Evolutionary conservation across 2,888 invertebrate genomes (phyloP).

Genomic region (Liopterus haemorrhoidalis): DNA sequence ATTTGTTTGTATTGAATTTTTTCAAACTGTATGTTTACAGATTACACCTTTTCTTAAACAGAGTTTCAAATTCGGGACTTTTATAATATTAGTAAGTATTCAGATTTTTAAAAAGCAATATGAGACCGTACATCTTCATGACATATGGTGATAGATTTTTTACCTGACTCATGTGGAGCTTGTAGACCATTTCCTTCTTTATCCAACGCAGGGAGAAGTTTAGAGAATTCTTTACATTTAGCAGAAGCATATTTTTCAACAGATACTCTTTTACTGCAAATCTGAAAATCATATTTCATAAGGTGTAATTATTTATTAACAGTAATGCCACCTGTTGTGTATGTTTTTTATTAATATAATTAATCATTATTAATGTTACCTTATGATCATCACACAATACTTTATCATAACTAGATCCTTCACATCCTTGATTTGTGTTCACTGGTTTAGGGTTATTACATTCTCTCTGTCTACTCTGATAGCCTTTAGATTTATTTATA

Average conservation of each 20-base stretch:
- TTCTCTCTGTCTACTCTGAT: conserved; percentile 50
- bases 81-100: conserved; percentile 4
- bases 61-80: not conserved
- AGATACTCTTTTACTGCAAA: conserved; percentile 49
- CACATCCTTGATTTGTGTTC: conserved; percentile 54
- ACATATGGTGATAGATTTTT: conserved; percentile 25
- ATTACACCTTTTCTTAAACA: not conserved
- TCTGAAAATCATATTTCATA: conserved; percentile 32
- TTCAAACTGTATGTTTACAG: not conserved
- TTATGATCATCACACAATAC: conserved; percentile 60
- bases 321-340: conserved; percentile 8
- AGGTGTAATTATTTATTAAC: not conserved
- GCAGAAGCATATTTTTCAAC: conserved; percentile 56
- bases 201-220: conserved; percentile 57
- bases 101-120: not conserved
- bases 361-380: conserved; percentile 44
- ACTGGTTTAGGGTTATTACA: conserved; percentile 51
- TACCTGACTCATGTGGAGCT: conserved; percentile 65
- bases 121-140: too few species aligned
- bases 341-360: conserved; percentile 4
- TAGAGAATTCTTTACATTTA: conserved; percentile 60
- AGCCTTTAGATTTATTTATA: conserved; percentile 57
- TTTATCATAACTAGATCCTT: conserved; percentile 60
- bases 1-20: too few species aligned
- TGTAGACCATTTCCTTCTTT: conserved; percentile 63